Evolutionary conservation across 1,140 invertebrate species (phyloP).

Genomic region (Chrysoperla carnea): DNA sequence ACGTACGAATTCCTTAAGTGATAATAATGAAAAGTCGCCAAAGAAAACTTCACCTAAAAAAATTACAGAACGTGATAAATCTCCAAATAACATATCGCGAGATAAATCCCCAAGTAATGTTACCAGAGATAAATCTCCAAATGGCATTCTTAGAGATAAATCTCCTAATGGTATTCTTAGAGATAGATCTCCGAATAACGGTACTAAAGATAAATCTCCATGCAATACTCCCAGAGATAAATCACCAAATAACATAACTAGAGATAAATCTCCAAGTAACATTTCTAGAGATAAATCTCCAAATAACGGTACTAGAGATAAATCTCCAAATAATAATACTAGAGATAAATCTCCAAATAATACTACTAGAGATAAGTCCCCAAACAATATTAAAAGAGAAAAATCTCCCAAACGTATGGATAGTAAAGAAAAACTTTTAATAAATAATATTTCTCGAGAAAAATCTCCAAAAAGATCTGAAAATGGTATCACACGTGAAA

Average conservation of each 20-base stretch:
- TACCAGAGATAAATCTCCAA: too few species aligned
- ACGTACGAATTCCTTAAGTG: neutral
- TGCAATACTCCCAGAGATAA: slow-evolving; percentile 4
- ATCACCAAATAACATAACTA: slow-evolving; percentile 6
- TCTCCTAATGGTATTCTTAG: slow-evolving; percentile 10
- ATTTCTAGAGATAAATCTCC: slow-evolving; percentile 26
- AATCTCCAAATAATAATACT: slow-evolving; percentile 22
- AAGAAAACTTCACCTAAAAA: neutral
- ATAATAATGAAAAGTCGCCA: neutral
- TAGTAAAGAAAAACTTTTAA: too few species aligned
- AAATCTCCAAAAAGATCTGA: too few species aligned
- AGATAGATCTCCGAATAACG: slow-evolving; percentile 24
- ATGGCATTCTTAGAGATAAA: slow-evolving; percentile 3
- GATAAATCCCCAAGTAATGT: too few species aligned
- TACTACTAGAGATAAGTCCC: too few species aligned
- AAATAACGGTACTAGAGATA: slow-evolving; percentile 24
- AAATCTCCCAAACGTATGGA: too few species aligned
- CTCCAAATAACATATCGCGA: too few species aligned
- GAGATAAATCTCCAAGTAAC: slow-evolving; percentile 18
- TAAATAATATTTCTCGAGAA: too few species aligned
- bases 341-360: too few species aligned
- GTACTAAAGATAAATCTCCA: slow-evolving; percentile 19
- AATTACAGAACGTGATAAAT: neutral
- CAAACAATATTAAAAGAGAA: too few species aligned
- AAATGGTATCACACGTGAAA: too few species aligned